Evolutionary conservation across 2,113 vertebrate species (phyloP).

Genomic region (Irena cyanogastra): DNA sequence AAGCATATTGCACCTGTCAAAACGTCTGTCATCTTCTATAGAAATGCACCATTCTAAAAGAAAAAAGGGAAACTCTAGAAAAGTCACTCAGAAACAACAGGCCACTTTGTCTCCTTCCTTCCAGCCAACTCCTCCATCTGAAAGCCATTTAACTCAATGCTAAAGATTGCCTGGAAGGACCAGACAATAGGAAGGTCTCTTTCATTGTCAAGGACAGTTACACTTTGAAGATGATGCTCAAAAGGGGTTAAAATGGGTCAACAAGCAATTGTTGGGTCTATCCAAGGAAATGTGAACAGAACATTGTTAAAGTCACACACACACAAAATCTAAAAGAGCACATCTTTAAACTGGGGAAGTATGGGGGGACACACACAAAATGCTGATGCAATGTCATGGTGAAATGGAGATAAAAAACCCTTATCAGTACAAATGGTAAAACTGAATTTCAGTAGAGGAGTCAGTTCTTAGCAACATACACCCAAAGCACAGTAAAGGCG

Average conservation of each 20-base stretch:
- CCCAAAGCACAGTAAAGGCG: neutral
- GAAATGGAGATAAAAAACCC: neutral
- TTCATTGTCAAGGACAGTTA: conserved; percentile 93
- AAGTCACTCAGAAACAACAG: conserved; percentile 83
- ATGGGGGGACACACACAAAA: conserved; percentile 1
- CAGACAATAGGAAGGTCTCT: conserved; percentile 82
- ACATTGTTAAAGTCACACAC: conserved; percentile 73
- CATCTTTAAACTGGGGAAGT: conserved; percentile 64
- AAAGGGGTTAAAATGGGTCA: conserved; percentile 88
- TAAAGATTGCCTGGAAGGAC: conserved; percentile 80
- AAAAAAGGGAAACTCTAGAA: conserved; percentile 77
- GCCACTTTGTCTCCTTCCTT: conserved; percentile 82
- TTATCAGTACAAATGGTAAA: neutral
- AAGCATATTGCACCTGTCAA: conserved; percentile 96
- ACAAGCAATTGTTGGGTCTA: conserved; percentile 76
- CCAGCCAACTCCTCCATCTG: conserved; percentile 77
- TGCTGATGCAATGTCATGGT: conserved; percentile 51
- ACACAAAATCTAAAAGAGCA: conserved; percentile 65
- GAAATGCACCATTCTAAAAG: conserved; percentile 76
- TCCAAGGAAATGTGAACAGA: conserved; percentile 75
- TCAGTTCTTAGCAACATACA: neutral
- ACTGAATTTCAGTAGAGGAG: neutral
- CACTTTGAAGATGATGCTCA: conserved; percentile 87
- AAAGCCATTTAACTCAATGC: conserved; percentile 80
- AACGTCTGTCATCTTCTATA: conserved; percentile 83